Base-by-base conservation (phyloP, 2,797 vertebrate genomes). In the Carapus acus region DNA sequence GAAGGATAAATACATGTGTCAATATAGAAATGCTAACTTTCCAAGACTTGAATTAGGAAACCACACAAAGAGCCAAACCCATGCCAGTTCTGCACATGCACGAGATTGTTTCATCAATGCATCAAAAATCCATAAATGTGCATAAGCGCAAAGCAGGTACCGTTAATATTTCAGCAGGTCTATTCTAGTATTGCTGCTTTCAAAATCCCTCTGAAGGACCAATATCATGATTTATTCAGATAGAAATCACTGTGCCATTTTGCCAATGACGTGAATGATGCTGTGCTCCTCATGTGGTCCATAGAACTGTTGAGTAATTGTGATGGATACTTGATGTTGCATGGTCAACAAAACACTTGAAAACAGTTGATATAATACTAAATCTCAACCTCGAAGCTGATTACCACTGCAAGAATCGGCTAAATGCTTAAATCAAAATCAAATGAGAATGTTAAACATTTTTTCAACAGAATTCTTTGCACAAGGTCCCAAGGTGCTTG, bases 141-240 rank as follows among this genome's bases (percentile, higher is more conserved):
- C 74, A 74, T 77, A 81, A 79, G 81, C n/a, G n/a, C 61, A 53
- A 67, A 83, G 54, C 44, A 19, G 67, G 88, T 64, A 56, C 4
- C 56, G 59, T 92, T 85, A 93, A 92, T 89, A 91, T 88, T 93
- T 93, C 85, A 93, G 87, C 48, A 81, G 67, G 69, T 83, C 87
- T 90, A 89, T 88, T 91, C 88, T 90, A 83, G 89, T 86, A 91
- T 90, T 85, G 88, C 83, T 86, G 80, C 86, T 78, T 89, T 86
- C 84, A 91, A 88, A 80, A 72, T 74, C 70, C 71, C 85, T 88
- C 79, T 82, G 77, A 88, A 89, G 86, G 88, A 83, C 81, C 88
- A 79, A 76, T 81, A 80, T 87, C 85, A 90, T 90, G 78, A 88
- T 89, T 93, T 89, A 91, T 91, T 92, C 64, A 90, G 71, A 58